Conservation (phyloP, 1,140 invertebrate species). For the Spodoptera litura region DNA sequence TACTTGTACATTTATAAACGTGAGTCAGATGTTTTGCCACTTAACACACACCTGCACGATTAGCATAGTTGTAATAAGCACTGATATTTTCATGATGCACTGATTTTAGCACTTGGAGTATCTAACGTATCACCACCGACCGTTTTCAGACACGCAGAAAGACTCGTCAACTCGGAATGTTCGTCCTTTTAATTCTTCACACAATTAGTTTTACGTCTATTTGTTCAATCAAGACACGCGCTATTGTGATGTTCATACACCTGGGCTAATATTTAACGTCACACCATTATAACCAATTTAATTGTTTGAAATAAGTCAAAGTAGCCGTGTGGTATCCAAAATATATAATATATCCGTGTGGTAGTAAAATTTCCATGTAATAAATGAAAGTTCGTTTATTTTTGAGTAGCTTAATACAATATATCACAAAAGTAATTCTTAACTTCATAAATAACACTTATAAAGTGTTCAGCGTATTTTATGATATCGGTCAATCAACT, state of each 20-base stretch:
- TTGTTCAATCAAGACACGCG: constrained; percentile 52
- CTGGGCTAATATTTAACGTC: constrained; percentile 33
- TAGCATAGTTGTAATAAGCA: constrained; percentile 44
- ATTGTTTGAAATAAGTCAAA: constrained; percentile 12
- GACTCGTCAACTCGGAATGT: constrained; percentile 21
- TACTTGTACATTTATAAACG: constrained; percentile 5
- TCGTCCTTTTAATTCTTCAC: not conserved
- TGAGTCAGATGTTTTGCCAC: not conserved
- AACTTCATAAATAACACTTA: constrained; percentile 44
- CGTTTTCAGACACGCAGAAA: constrained; percentile 35
- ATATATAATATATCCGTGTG: too few species aligned
- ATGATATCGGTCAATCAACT: not conserved
- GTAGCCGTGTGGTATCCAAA: not conserved
- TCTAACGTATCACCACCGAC: constrained; percentile 31
- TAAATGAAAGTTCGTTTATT: constrained; percentile 54
- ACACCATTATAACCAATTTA: constrained; percentile 23
- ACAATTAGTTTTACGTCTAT: constrained; percentile 51
- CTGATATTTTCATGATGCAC: constrained; percentile 55
- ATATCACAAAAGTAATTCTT: constrained; percentile 60
- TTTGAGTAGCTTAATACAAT: constrained; percentile 52
- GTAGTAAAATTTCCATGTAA: constrained; percentile 12
- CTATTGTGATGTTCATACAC: constrained; percentile 19
- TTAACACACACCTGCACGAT: constrained; percentile 30
- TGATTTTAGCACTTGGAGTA: constrained; percentile 27
- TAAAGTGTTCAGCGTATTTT: constrained; percentile 33